phyloP scores from a whole-genome alignment of 2,797 vertebrate species.

The Anomalospiza imberbis region DNA sequence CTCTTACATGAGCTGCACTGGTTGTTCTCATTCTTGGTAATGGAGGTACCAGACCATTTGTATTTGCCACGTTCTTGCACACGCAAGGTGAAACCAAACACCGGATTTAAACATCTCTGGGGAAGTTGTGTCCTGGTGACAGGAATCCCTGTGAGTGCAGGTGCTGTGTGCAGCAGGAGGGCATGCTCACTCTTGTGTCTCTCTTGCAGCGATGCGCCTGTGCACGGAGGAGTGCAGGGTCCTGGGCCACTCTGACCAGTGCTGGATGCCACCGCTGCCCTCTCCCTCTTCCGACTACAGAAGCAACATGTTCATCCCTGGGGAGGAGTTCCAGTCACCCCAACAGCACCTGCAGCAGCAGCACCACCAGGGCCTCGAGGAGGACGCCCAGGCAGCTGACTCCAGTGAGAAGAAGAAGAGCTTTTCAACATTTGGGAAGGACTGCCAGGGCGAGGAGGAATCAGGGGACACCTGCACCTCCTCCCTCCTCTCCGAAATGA shows the following conservation, averaged over 20 bases:
- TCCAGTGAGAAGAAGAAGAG: conserved; percentile 86
- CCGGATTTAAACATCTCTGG: neutral
- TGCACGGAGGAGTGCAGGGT: conserved; percentile 97
- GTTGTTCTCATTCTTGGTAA: neutral
- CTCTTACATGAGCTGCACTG: neutral
- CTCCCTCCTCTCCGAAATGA: conserved; percentile 94
- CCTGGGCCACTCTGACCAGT: conserved; percentile 96
- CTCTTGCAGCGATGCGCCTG: conserved; percentile 84
- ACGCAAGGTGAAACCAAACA: neutral
- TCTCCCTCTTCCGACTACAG: conserved; percentile 90
- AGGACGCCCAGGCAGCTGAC: conserved; percentile 77
- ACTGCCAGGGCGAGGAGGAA: conserved; percentile 73
- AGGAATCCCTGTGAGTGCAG: neutral
- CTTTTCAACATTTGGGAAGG: conserved; percentile 96
- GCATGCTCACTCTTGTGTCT: neutral
- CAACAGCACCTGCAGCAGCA: conserved; percentile 75
- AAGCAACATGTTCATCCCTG: conserved; percentile 95
- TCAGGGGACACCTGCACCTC: conserved; percentile 83
- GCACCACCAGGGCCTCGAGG: conserved; percentile 77
- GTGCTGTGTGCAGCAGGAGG: accelerated
- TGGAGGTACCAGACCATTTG: neutral
- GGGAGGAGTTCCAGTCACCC: conserved; percentile 84
- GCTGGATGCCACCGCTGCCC: conserved; percentile 94
- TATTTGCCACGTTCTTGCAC: neutral
- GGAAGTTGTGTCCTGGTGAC: neutral